Evolutionary conservation across 2,797 vertebrate species (phyloP), one percentile per base, ranked within the genome.

Genomic region (Enteromius thamalakanensis): DNA sequence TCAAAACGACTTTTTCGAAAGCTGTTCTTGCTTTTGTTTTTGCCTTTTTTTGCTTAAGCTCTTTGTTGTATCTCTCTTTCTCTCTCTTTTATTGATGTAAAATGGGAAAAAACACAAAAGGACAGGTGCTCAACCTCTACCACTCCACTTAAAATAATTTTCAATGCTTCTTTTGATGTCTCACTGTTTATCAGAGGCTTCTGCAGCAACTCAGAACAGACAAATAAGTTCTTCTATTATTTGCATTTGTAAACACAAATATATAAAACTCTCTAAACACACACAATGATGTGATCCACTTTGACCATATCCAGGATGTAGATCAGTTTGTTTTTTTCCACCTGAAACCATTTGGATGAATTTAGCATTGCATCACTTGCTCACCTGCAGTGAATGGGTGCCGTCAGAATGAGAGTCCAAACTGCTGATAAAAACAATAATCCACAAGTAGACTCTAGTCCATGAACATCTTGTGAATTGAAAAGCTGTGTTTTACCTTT

Each of bases 1-100:
- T 94, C 92, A 91, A 82, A 86, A 68, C 21, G 4, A 42, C 58
- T 82, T 80, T 87, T 88, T 74, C 76, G 14, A 84, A 51, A 45
- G 17, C 55, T 47, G 40, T 64, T 17, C 32, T 78, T 51, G 45
- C 84, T 47, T 72, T 75, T 80, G 23, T 70, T 80, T 29, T 64
- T 2, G 19, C 32, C 3, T 79, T 76, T 55, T 55, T 74, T 78
- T 82, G 68, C 86, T 79, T 23, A 2, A 10, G 15, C 84, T 87
- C 86, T 19, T 83, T 45, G 53, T 87, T 79, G 32, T 58, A 65
- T 71, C 42, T 81, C 60, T 76, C 76, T 75, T 12, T 37, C 29
- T 49, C 45, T 47, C 14, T 69, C 76, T 72, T 67, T 37, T 12
- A 51, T 75, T 76, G 71, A 77, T 49, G 84, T 82, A 84, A 79